These are phyloP conservation scores for Mormyrops attenuatus DNA, from an alignment of 2,797 vertebrate genomes.

Conservation along the genomic window DNA sequence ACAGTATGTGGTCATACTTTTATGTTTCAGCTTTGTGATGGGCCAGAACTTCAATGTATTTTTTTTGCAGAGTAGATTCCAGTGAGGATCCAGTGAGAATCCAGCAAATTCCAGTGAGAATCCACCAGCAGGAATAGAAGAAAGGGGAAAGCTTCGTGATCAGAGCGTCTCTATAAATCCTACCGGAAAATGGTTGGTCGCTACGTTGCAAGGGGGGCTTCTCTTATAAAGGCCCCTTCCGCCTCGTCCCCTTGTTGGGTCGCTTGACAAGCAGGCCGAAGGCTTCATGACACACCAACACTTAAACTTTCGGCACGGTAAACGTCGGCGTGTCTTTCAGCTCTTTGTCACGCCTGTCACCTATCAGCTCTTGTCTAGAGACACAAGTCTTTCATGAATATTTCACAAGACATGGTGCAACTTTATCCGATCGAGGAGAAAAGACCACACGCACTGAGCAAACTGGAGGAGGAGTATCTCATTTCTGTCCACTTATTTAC, in stretches of 20 bases:
- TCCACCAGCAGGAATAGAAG: background rate
- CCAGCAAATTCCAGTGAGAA: background rate
- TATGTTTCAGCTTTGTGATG: background rate
- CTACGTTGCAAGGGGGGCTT: background rate
- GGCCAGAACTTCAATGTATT: background rate
- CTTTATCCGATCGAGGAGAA: background rate
- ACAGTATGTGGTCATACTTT: background rate
- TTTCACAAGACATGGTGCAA: background rate
- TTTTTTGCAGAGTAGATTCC: background rate
- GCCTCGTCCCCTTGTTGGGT: background rate
- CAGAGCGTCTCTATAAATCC: background rate
- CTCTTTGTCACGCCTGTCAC: background rate
- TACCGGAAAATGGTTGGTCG: background rate
- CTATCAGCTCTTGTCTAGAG: background rate
- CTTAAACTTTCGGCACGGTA: background rate
- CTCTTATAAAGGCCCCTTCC: background rate
- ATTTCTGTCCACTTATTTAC: background rate
- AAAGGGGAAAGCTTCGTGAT: background rate
- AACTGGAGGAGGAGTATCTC: background rate
- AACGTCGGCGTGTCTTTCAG: background rate
- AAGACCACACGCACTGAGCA: background rate
- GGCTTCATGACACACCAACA: background rate
- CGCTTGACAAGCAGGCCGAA: background rate
- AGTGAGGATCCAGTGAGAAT: background rate
- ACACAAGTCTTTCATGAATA: background rate